Evolutionary conservation across 2,797 vertebrate species (phyloP).

Genomic region (Denticeps clupeoides): DNA sequence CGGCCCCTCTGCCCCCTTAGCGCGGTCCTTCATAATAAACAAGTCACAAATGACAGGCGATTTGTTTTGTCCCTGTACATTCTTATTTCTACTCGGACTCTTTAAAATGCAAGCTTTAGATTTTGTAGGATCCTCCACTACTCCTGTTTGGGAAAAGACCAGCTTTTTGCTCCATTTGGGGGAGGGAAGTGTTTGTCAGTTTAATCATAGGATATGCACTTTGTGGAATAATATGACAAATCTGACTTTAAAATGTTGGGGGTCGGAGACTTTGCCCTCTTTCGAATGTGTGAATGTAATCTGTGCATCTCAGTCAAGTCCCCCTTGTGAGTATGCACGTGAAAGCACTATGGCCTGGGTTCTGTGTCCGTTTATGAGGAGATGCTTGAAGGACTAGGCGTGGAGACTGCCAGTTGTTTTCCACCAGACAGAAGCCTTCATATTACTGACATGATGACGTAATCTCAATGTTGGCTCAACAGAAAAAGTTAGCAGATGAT

Average conservation of each 20-base stretch:
- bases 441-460: no score
- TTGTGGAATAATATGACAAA: constrained; percentile 32
- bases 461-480: no score
- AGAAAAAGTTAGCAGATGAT: no score
- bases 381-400: no score
- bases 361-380: no score
- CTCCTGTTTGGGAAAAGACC: constrained; percentile 9
- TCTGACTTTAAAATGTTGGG: constrained; percentile 4
- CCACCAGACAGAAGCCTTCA: no score
- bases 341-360: no score
- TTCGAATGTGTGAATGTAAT: not conserved
- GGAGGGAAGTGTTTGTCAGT: not conserved
- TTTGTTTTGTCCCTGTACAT: constrained; percentile 8
- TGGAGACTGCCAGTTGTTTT: no score
- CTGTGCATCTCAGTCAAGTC: no score
- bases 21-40: not conserved
- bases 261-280: not conserved
- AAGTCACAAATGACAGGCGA: not conserved
- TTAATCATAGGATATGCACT: constrained; percentile 44
- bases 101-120: constrained; percentile 16
- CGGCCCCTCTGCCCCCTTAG: not conserved
- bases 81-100: no score
- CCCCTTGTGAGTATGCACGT: no score
- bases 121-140: no score
- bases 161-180: constrained; percentile 2